Base-by-base conservation (phyloP, 37 sponge, comb jelly and placozoan genomes). In the Chondrosia reniformis region DNA sequence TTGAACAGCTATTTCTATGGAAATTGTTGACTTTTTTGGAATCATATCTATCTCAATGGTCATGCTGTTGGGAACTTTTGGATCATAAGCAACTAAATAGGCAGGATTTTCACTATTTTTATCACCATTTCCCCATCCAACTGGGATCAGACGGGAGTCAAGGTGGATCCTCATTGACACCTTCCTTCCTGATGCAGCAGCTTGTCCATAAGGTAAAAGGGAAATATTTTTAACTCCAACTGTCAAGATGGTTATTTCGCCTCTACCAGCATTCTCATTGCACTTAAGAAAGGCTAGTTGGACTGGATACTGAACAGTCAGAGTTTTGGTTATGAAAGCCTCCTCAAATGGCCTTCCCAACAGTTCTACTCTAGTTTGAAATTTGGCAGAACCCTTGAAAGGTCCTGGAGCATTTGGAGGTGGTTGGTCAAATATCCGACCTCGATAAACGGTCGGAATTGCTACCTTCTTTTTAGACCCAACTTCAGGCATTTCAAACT, bases 381-480 rank as follows among this genome's bases (percentile, higher is more conserved):
- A 84, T 24, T 77, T 46, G 33, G 90, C 90, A 32, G 62, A 32
- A 30, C 54, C 57, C 0, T 34, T 28, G 45, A 93, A 78, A 7
- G 94, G 90, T 0, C 90, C 90, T 17, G 87, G 90, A 3, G 32
- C 33, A 49, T 93, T 93, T 19, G 90, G 90, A 40, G 94, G 74
- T 34, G 85, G 82, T 36, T 75, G 56, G 46, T 93, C 90, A 32
- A 87, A 81, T 56, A 93, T 89, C 27, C 94, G 57, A 45, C 94
- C 94, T 67, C 46, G 33, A 44, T 84, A 84, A 46, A 67, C 73
- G 1, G 57, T 61, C 4, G 90, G 90, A 19, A 93, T 81, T 12
- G 45, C 31, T 46, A 81, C 79, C 3, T 59, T 63, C 12, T 67
- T 62, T 0, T 83, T 77, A 9, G 85, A 63, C 21, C 30, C 37